Evolutionary conservation across 2,797 vertebrate genomes (phyloP).

Genomic region (Knipowitschia caucasica): DNA sequence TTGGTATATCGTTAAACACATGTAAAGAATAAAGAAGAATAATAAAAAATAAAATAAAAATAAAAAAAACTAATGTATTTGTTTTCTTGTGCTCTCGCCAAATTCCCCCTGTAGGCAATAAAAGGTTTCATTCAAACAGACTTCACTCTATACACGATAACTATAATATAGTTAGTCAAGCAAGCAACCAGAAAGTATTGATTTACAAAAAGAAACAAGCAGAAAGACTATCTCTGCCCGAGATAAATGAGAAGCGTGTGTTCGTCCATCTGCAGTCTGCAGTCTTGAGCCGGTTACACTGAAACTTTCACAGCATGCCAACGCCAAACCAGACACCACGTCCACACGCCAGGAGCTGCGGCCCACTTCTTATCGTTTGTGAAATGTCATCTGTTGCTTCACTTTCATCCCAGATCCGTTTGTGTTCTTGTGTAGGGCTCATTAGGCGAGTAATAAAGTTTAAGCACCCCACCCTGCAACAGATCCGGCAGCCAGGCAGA

Average conservation of each 20-base stretch:
- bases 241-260: constrained; percentile 9
- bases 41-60: too few relatives aligned
- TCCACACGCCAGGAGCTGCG: constrained; percentile 20
- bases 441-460: constrained; percentile 25
- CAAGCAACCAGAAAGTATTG: not conserved
- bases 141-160: too few relatives aligned
- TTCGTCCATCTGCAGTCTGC: constrained; percentile 20
- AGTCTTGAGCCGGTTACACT: constrained; percentile 14
- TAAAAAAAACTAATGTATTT: too few relatives aligned
- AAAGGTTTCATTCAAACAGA: too few relatives aligned
- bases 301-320: constrained; percentile 12
- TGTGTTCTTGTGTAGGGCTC: constrained; percentile 13
- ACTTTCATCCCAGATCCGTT: constrained; percentile 8
- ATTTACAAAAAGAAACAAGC: not conserved
- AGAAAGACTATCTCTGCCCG: not conserved
- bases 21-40: too few relatives aligned
- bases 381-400: constrained; percentile 26
- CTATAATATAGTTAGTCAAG: too few relatives aligned
- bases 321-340: constrained; percentile 30
- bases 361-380: constrained; percentile 9
- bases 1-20: too few relatives aligned
- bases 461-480: constrained; percentile 10
- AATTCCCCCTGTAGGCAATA: too few relatives aligned
- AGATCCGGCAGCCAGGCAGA: constrained; percentile 2
- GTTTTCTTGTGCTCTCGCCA: too few relatives aligned